A percentile compares a stretch with the other conserved stretches of the same genome.
These are phyloP conservation scores for Drosophila formosana DNA, from an alignment of 2,888 invertebrate species.

Conservation along the genomic window DNA sequence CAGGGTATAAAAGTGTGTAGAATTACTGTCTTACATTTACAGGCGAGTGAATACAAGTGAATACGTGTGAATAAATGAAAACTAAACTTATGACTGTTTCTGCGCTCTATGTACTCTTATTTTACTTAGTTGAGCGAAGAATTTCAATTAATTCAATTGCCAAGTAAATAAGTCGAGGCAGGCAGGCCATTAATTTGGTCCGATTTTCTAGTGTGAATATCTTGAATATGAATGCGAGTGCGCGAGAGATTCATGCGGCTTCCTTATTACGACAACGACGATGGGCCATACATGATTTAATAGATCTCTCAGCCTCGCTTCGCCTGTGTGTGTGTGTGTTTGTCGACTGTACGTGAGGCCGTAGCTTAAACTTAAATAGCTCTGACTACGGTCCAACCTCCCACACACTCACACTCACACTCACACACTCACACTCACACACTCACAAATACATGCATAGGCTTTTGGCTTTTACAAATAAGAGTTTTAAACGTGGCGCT, in stretches of 20 bases:
- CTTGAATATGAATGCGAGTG: conserved; percentile 47
- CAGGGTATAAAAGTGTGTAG: conserved; percentile 9
- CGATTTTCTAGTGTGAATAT: conserved; percentile 49
- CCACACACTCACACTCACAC: conserved; percentile 9
- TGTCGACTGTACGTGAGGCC: conserved; percentile 3
- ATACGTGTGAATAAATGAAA: conserved; percentile 4
- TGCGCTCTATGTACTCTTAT: conserved; percentile 16
- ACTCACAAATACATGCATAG: conserved; percentile 15
- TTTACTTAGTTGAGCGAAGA: conserved; percentile 71
- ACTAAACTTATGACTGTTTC: conserved; percentile 36
- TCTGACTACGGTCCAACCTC: conserved; percentile 50
- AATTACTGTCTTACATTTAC: conserved; percentile 18
- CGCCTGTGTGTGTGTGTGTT: not conserved
- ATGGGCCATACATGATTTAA: conserved; percentile 68
- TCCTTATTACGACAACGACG: conserved; percentile 65
- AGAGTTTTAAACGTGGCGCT: conserved; percentile 63
- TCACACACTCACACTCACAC: conserved; percentile 6
- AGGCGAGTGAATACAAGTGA: conserved; percentile 3
- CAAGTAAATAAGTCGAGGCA: conserved; percentile 45
- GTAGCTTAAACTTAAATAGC: conserved; percentile 66
- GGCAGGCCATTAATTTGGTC: conserved; percentile 53
- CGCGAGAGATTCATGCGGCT: conserved; percentile 49
- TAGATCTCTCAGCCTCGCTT: conserved; percentile 28
- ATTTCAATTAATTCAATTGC: conserved; percentile 84
- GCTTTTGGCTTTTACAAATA: conserved; percentile 47